phyloP scores from a whole-genome alignment of 2,797 vertebrate species.

The Darevskia nairensis region DNA sequence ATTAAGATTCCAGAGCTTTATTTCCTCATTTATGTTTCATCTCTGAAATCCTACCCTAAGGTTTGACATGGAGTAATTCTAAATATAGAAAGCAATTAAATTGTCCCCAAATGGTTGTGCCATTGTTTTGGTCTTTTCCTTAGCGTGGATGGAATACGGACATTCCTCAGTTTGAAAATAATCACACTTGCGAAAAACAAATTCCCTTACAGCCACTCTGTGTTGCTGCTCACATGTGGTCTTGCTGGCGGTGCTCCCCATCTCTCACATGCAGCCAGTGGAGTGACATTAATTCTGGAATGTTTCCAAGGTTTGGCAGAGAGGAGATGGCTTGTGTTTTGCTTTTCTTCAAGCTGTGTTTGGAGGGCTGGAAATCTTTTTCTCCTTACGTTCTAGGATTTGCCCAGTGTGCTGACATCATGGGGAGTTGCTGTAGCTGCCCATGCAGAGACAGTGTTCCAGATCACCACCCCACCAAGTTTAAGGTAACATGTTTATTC shows the following conservation, averaged over 20 bases:
- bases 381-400: constrained; percentile 74
- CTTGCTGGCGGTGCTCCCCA: background rate
- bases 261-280: background rate
- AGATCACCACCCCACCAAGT: constrained; percentile 98
- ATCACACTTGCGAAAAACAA: background rate
- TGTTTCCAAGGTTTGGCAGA: background rate
- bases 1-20: background rate
- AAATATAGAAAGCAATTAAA: background rate
- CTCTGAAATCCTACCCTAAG: background rate
- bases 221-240: background rate
- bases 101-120: background rate
- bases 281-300: background rate
- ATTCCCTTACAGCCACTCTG: background rate
- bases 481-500: constrained; percentile 85
- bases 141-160: background rate
- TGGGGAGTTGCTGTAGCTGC: constrained; percentile 99
- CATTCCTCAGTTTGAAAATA: constrained; percentile 5
- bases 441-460: constrained; percentile 93
- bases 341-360: background rate
- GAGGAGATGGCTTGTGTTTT: background rate
- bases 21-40: background rate
- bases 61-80: background rate
- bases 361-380: background rate
- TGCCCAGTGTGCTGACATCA: constrained; percentile 89
- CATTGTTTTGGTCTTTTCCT: background rate